Conservation (phyloP, 2,888 invertebrate genomes). For the Dinocampus coccinellae region DNA sequence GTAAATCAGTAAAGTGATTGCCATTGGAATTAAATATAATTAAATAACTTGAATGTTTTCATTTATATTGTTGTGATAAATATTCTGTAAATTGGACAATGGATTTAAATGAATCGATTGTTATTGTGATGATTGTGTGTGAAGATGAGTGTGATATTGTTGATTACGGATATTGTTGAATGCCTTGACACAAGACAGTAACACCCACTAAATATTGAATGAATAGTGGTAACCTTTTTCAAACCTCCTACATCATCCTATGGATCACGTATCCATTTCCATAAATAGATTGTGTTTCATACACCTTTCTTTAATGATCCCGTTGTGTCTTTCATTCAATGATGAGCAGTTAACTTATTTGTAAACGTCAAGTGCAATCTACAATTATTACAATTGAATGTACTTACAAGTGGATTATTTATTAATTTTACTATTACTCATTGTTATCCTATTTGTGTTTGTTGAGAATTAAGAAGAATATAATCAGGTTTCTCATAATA, state of each 20-base stretch:
- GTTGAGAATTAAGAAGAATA: not conserved
- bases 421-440: no score
- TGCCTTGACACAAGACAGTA: not conserved
- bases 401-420: not conserved
- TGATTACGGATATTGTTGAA: not conserved
- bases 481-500: not conserved
- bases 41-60: no score
- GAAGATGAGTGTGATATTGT: not conserved
- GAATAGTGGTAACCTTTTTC: not conserved
- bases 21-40: no score
- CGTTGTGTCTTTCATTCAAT: not conserved
- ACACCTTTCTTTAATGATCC: not conserved
- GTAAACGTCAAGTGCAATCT: not conserved
- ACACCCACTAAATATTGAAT: constrained; percentile 1
- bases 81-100: not conserved
- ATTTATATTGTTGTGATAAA: not conserved
- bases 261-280: not conserved
- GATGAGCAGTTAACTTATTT: not conserved
- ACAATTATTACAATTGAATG: not conserved
- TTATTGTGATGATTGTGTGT: not conserved
- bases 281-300: not conserved
- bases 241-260: not conserved
- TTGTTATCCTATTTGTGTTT: not conserved
- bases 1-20: no score
- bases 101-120: not conserved